Base-by-base conservation (phyloP, 2,888 invertebrate species). In the Sturmia bella region DNA sequence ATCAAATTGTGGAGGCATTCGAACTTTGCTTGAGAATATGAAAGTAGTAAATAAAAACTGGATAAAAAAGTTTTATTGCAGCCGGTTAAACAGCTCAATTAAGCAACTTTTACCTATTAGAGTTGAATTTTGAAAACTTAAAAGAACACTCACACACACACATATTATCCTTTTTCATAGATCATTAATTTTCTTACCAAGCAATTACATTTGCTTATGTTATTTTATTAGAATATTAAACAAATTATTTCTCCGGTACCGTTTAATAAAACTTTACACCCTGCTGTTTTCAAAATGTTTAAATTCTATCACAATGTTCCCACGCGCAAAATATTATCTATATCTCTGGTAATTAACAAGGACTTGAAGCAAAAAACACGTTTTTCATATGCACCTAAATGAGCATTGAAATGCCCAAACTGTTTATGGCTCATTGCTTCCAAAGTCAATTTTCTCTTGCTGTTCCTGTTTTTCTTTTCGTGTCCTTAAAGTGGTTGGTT, bases 111-210 rank as follows among this genome's bases (percentile, higher is more conserved):
- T n/a, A n/a, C n/a, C n/a, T n/a, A n/a, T n/a, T n/a, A n/a, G n/a
- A 21, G 24, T 15, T 17, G 7, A 11, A 9, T 50, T 50, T 24
- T 12, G 1, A 19, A 11, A 17, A 24, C 41, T 41, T 68, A n/a
- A 27, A 54, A 27, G 7, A 1, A 27, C 6, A 27, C 6, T 27
- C 45, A 12, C 45, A 45, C 32, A 63, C 32, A 17, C 32, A 19
- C 50, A 37, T 54, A 43, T 27, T 43, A 54, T 43, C 9, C 63
- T 43, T 39, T 50, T 84, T 83, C 72, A 84, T 86, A 85, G 85
- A 83, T 85, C 84, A 87, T 87, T 89, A 88, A 88, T 87, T 88
- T 84, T n/a, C n/a, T n/a, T 86, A 12, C 4, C 86, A 87, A 87
- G 86, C 84, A 85, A 84, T 85, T 73, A 32, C 5, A 32, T 7